Percentiles rank a stretch among this genome's conserved stretches.
Conservation (phyloP, 2,888 invertebrate species). For the Brenthis daphne region DNA sequence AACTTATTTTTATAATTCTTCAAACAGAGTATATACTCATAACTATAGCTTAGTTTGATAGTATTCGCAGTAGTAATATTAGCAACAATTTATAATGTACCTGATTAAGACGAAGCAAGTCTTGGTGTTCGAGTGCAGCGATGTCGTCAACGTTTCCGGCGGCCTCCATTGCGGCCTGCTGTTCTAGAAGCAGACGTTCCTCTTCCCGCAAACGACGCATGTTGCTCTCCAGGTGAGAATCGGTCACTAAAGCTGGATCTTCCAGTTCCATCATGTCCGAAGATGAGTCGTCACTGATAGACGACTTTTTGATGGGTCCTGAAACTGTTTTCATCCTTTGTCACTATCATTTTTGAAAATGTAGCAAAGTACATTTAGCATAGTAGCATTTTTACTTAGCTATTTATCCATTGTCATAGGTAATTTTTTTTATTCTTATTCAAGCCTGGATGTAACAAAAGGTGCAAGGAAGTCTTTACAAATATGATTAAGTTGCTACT, state of each 20-base stretch:
- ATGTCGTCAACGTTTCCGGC: slow-evolving; percentile 69
- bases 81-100: slow-evolving; percentile 42
- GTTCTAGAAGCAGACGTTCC: slow-evolving; percentile 88
- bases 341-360: slow-evolving; percentile 13
- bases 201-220: slow-evolving; percentile 83
- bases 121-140: slow-evolving; percentile 67
- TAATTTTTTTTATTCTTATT: slow-evolving; percentile 9
- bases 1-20: too few relatives aligned
- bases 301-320: slow-evolving; percentile 95
- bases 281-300: slow-evolving; percentile 91
- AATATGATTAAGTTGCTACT: slow-evolving; percentile 27
- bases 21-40: too few relatives aligned
- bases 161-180: slow-evolving; percentile 87
- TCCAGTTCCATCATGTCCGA: slow-evolving; percentile 97
- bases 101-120: slow-evolving; percentile 68
- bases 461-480: slow-evolving; percentile 23
- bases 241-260: slow-evolving; percentile 88
- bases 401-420: neutral
- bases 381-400: neutral
- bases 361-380: neutral
- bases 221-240: slow-evolving; percentile 64
- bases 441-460: slow-evolving; percentile 19
- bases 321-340: slow-evolving; percentile 57
- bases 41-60: too few relatives aligned
- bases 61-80: neutral